Conservation (phyloP, 2,888 invertebrate genomes). For the Operophtera brumata region DNA sequence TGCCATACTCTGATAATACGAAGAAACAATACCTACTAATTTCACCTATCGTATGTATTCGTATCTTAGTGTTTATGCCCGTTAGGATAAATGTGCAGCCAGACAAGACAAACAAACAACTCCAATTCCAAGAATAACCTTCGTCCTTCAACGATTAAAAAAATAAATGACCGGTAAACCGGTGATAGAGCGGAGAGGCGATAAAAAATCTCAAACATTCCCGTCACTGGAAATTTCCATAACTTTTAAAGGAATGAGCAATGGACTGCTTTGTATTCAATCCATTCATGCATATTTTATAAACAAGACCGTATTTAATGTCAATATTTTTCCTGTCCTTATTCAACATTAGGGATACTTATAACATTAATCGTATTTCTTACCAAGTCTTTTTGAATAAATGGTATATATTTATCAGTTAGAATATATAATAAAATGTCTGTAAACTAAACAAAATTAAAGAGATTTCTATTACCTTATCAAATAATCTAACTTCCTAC, state of each 20-base stretch:
- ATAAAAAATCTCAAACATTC: background rate
- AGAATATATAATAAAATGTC: too few relatives aligned
- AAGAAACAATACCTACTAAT: too few relatives aligned
- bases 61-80: too few relatives aligned
- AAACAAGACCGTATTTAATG: constrained; percentile 1
- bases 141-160: background rate
- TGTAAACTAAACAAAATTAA: too few relatives aligned
- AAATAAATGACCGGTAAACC: constrained; percentile 1
- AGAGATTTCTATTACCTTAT: too few relatives aligned
- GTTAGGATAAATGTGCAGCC: background rate
- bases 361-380: too few relatives aligned
- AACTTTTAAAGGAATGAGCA: constrained; percentile 9
- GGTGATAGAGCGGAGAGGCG: background rate
- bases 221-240: constrained; percentile 19
- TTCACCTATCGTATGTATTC: too few relatives aligned
- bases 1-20: too few relatives aligned
- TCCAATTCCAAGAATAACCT: constrained; percentile 1
- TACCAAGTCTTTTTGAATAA: too few relatives aligned
- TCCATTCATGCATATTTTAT: constrained; percentile 9
- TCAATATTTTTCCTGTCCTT: constrained; percentile 2
- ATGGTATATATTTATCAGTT: too few relatives aligned
- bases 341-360: background rate
- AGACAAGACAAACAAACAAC: background rate
- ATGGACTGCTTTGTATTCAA: constrained; percentile 5
- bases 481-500: too few relatives aligned